These are phyloP conservation scores for Acanthoscelides obtectus DNA, from an alignment of 2,888 invertebrate genomes.

Conservation along the genomic window DNA sequence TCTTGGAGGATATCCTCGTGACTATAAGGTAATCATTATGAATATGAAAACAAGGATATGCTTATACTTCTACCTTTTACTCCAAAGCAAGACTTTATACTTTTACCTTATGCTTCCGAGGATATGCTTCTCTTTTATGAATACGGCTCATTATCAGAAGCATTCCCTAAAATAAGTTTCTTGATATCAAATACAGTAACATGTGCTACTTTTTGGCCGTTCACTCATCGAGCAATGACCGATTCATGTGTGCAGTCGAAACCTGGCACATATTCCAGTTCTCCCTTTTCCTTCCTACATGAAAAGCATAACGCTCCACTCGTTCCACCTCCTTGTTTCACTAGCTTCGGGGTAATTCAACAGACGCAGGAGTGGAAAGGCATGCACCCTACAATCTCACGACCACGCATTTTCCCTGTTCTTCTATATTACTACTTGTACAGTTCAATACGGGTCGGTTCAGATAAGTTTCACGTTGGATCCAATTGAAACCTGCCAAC, in stretches of 20 bases:
- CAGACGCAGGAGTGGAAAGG: background rate
- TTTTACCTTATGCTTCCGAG: too few relatives aligned
- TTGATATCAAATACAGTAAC: too few relatives aligned
- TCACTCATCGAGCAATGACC: background rate
- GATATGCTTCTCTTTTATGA: too few relatives aligned
- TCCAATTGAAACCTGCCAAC: background rate
- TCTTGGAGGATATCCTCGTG: too few relatives aligned
- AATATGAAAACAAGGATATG: too few relatives aligned
- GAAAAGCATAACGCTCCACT: background rate
- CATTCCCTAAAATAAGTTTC: too few relatives aligned
- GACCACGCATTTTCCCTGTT: background rate
- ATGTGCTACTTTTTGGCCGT: too few relatives aligned
- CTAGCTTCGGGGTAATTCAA: background rate
- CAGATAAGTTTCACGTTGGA: background rate
- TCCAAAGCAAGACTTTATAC: too few relatives aligned
- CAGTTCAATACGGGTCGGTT: background rate
- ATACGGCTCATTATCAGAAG: too few relatives aligned
- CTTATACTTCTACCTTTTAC: too few relatives aligned
- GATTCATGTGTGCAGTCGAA: background rate
- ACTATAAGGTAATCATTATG: too few relatives aligned
- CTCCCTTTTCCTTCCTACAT: background rate
- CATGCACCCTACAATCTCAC: background rate
- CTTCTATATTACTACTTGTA: background rate
- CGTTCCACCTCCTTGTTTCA: background rate
- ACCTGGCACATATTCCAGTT: background rate